Base-by-base conservation (phyloP, 2,888 invertebrate species). In the Pinctada fucata region DNA sequence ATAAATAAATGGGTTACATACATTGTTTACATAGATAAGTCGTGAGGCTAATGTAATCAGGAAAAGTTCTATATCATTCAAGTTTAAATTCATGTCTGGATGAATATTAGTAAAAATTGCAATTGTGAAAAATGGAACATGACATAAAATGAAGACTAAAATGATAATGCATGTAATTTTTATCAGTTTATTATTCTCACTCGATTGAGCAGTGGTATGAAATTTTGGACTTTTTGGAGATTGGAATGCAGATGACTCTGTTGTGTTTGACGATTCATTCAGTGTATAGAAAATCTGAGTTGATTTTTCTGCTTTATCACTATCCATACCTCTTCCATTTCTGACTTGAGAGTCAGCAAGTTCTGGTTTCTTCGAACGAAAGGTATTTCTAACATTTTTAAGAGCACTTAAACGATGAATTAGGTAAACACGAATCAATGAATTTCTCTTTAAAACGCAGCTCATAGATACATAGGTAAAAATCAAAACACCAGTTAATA, bases 1-100 rank as follows among this genome's bases (percentile, higher is more conserved):
- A 47, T 72, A 72, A 13, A 72, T 63, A 47, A 72, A 72, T 47
- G 63, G 64, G 48, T 72, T 72, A 47, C 72, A 63, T 45, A 72
- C 72, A 45, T 63, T 58, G 47, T 72, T 72, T 6, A 72, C 45
- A 13, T 63, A 16, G 13, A 31, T 10, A 6, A 72, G 48, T 10
- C 72, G 58, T 10, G 64, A 47, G 3, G 45, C 63, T 10, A 72
- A n/a, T 48, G 63, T 58, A 49, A 63, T 63, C 31, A 72, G 4
- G 5, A 49, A 58, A 13, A 72, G n/a, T 48, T 63, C 58, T 2
- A 52, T 5, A 13, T 52, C 63, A 13, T 5, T 63, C 6, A 63
- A 48, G 4, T 48, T 13, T 10, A 16, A 63, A 45, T 63, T 58
- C 10, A 72, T 47, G n/a, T 72, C 72, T 45, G 50, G 45, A 4